Conservation (phyloP, 2,888 invertebrate genomes). For the Agrotis ipsilon region DNA sequence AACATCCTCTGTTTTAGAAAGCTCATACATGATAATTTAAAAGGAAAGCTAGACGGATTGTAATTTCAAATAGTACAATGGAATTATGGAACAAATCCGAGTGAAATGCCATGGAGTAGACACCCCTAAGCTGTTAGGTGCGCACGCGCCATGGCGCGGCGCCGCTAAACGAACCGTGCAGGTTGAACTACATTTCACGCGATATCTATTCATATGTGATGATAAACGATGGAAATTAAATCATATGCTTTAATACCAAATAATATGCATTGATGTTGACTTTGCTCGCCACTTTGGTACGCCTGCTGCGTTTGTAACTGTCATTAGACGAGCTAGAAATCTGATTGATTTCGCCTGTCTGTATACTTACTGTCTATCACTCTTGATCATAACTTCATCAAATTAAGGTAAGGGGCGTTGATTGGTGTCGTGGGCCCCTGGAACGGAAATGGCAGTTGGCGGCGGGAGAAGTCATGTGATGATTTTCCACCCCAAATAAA, state of each 20-base stretch:
- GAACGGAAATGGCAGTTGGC: too few species aligned
- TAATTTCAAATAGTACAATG: conserved; percentile 59
- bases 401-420: background rate
- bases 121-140: conserved; percentile 42
- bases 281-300: conserved; percentile 47
- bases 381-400: conserved; percentile 13
- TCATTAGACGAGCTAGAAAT: conserved; percentile 55
- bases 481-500: too few species aligned
- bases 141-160: conserved; percentile 57
- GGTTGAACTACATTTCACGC: conserved; percentile 82
- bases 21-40: conserved; percentile 46
- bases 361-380: conserved; percentile 1
- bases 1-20: conserved; percentile 53
- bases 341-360: conserved; percentile 53
- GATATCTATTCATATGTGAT: conserved; percentile 65
- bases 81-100: conserved; percentile 55
- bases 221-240: conserved; percentile 65
- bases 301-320: conserved; percentile 51
- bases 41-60: conserved; percentile 54
- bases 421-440: too few species aligned
- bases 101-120: conserved; percentile 56
- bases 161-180: conserved; percentile 75
- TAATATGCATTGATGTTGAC: conserved; percentile 47
- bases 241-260: conserved; percentile 60
- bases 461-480: too few species aligned